Conservation (phyloP, 2,888 invertebrate genomes). For the Lithophane ornitopus region DNA sequence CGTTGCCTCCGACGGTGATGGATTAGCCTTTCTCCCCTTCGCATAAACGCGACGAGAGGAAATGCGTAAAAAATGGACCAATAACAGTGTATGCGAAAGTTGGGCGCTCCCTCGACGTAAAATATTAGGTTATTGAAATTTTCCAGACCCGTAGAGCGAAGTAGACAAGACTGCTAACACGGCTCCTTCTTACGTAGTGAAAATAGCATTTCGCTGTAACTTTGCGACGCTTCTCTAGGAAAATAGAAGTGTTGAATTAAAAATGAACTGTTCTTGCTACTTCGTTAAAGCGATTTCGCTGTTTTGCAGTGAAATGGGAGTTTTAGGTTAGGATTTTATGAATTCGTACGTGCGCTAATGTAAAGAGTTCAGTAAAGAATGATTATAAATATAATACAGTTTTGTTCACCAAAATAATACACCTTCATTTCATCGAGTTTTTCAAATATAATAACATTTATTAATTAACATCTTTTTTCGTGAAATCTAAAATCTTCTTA, state of each 20-base stretch:
- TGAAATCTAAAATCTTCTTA: background rate
- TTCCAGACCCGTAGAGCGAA: conserved; percentile 76
- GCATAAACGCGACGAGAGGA: conserved; percentile 69
- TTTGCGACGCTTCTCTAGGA: conserved; percentile 41
- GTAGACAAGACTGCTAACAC: conserved; percentile 70
- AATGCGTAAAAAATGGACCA: conserved; percentile 78
- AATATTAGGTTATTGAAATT: conserved; percentile 83
- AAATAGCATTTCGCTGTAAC: conserved; percentile 69
- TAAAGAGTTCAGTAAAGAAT: background rate
- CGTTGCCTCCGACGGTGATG: conserved; percentile 87
- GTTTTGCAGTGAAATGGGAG: conserved; percentile 13
- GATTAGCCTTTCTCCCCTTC: conserved; percentile 79
- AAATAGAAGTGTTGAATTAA: conserved; percentile 54
- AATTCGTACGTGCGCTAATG: background rate
- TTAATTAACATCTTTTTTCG: background rate
- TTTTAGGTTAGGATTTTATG: background rate
- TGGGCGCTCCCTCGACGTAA: conserved; percentile 71
- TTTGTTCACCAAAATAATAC: conserved; percentile 2
- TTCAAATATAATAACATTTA: background rate
- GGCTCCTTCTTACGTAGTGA: conserved; percentile 64
- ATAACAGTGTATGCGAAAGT: conserved; percentile 79
- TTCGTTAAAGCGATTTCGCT: conserved; percentile 29
- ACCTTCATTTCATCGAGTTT: background rate
- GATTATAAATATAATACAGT: background rate
- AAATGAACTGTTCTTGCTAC: conserved; percentile 48